Evolutionary conservation across 2,113 vertebrate species (phyloP), one percentile per base, ranked within the genome.

Genomic region (Mobula hypostoma): DNA sequence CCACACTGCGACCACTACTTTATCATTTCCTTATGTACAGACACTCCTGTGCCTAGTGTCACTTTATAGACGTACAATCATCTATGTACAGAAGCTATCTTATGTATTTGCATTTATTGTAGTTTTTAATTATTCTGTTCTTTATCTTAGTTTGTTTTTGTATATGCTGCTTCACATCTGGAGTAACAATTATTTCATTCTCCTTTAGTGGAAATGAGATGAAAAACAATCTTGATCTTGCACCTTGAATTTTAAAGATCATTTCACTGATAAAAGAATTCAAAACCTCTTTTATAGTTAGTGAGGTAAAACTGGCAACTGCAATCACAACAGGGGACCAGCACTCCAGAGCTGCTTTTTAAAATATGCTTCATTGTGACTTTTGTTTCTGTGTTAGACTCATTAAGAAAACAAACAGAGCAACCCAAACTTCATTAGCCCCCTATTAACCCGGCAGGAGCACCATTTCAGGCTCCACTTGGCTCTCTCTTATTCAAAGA

Each of bases 361-460:
- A 48, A 24, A 82, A 36, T 40, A 82, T 29, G 82, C 24, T 24
- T 21, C 40, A 24, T 56, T 48, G 80, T 48, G 58, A 85, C 82
- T 58, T 61, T 58, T 85, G 82, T 61, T 85, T 29, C 82, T 85
- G 48, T 29, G 82, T 58, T 29, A 85, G 82, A 85, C 48, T 58
- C 82, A 85, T 85, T 85, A 85, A 56, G 48, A 61, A 85, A 85
- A 85, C 82, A 85, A 85, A 85, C 82, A 85, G 21, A 58, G 82
- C 48, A 85, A 56, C 24, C 48, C 56, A 56, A 85, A 85, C 82
- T 85, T 85, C 82, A 85, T 85, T 85, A 85, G 48, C 21, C 21
- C 79, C 82, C 82, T 85, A 85, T 85, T 61, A 85, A 85, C 82
- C 40, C 82, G 56, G 82, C 82, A 85, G 82, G 82, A 85, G 82